Conservation (phyloP, 2,113 vertebrate species). For the Dinomys branickii region DNA sequence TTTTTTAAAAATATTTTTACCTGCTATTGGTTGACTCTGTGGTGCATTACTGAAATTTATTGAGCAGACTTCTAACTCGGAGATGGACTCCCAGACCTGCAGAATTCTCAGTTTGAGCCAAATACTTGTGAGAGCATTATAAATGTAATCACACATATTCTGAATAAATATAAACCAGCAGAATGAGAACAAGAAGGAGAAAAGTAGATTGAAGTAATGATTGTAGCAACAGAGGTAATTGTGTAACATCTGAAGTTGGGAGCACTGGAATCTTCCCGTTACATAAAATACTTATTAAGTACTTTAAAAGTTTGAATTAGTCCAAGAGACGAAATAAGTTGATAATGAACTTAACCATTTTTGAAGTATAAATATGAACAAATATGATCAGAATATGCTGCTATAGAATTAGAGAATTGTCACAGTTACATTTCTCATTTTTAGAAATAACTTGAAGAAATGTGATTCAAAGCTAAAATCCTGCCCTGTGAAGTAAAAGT, state of each 20-base stretch:
- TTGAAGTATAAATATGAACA: neutral
- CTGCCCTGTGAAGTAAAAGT: neutral
- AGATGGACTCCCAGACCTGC: neutral
- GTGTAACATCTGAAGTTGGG: neutral
- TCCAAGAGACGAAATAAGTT: neutral
- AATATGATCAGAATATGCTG: neutral
- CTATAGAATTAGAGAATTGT: constrained; percentile 15
- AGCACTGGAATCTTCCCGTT: neutral
- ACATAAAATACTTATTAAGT: neutral
- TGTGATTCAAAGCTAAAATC: neutral
- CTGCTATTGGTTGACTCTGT: neutral
- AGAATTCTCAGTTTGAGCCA: neutral
- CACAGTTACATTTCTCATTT: neutral
- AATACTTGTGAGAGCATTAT: neutral
- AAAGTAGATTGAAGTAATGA: neutral
- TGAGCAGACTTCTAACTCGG: neutral
- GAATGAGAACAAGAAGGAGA: neutral
- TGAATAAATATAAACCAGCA: neutral
- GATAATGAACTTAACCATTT: neutral
- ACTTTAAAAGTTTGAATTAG: too few relatives aligned
- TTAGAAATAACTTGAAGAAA: neutral
- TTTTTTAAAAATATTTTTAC: neutral
- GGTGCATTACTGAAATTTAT: neutral
- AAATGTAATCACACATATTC: neutral
- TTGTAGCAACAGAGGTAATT: neutral